These are phyloP conservation scores for Eumeta japonica DNA, from an alignment of 1,140 invertebrate genomes.

Conservation along the genomic window DNA sequence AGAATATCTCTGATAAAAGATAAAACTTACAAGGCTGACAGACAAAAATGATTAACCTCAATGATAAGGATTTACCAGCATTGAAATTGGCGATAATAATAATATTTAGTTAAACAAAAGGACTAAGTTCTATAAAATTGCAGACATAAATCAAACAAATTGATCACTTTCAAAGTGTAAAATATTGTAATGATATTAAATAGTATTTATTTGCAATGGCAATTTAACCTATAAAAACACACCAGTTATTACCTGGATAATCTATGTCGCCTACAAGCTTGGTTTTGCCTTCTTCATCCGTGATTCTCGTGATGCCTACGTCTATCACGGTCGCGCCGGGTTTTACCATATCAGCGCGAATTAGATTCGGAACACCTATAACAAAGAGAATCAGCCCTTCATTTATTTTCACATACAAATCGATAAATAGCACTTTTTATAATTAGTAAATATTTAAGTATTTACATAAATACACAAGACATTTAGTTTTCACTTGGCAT, in stretches of 20 bases:
- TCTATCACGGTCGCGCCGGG: conserved; percentile 86
- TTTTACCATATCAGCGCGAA: conserved; percentile 84
- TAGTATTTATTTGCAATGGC: neutral
- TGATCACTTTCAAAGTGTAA: neutral
- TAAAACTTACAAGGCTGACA: too few species aligned
- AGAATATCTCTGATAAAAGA: conserved; percentile 5
- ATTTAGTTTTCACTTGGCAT: too few species aligned
- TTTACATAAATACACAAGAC: too few species aligned
- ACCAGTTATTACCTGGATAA: conserved; percentile 65
- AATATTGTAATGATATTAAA: neutral
- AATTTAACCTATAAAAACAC: conserved; percentile 1
- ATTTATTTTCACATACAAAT: neutral
- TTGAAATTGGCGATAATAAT: too few species aligned
- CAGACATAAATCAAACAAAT: too few species aligned
- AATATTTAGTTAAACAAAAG: too few species aligned
- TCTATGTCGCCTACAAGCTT: conserved; percentile 87
- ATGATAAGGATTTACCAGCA: too few species aligned
- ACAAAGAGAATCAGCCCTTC: neutral
- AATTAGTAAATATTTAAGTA: too few species aligned
- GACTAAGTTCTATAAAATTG: too few species aligned
- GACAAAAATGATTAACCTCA: too few species aligned
- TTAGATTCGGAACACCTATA: conserved; percentile 75
- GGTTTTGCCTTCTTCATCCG: conserved; percentile 64
- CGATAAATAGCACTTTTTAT: too few species aligned
- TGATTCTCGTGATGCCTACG: conserved; percentile 79